These are phyloP conservation scores for Alaudala cheleensis DNA, from an alignment of 2,113 vertebrate genomes.

Conservation along the genomic window DNA sequence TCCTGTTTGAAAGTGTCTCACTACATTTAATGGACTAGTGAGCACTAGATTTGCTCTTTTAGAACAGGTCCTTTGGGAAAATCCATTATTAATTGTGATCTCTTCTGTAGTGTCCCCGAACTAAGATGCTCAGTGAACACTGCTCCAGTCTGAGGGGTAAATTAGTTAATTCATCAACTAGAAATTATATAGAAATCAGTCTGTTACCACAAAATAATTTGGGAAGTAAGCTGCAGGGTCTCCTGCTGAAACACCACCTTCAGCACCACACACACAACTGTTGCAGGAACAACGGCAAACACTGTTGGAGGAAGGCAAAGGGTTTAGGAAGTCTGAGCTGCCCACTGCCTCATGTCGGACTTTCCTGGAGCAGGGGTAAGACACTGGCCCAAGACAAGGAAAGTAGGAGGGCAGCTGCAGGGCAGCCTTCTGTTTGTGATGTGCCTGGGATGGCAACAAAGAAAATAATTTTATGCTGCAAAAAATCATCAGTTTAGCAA, in stretches of 20 bases:
- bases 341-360: not conserved
- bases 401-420: not conserved
- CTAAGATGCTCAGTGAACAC: not conserved
- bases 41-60: slow-evolving; percentile 30
- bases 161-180: not conserved
- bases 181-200: not conserved
- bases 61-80: slow-evolving; percentile 28
- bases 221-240: not conserved
- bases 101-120: not conserved
- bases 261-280: not conserved
- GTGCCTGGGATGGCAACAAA: not conserved
- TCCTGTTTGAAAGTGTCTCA: slow-evolving; percentile 8
- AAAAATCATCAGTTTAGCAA: not conserved
- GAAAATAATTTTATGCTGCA: not conserved
- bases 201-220: not conserved
- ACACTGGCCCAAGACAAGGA: not conserved
- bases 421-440: not conserved
- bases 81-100: slow-evolving; percentile 36
- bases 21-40: not conserved
- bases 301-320: not conserved
- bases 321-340: not conserved
- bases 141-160: not conserved
- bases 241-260: not conserved
- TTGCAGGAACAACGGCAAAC: not conserved
- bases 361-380: not conserved